Percentiles rank a stretch among this genome's conserved stretches.
Conservation (phyloP, 2,888 invertebrate genomes). For the Syrphus vitripennis region DNA sequence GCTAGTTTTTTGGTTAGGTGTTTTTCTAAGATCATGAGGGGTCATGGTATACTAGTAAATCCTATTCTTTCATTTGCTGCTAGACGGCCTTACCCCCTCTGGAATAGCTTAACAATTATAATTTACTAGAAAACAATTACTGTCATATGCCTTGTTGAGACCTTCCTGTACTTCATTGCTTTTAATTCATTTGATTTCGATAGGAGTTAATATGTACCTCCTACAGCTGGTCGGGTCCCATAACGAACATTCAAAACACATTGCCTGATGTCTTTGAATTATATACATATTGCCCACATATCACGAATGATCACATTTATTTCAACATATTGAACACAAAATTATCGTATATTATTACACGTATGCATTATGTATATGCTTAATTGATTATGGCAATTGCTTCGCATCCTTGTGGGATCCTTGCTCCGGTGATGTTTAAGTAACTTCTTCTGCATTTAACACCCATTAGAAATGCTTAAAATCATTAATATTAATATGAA, state of each 20-base stretch:
- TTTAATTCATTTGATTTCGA: no score
- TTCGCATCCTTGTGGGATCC: conserved; percentile 17
- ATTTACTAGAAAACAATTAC: no score
- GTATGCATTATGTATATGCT: conserved; percentile 10
- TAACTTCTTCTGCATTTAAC: conserved; percentile 45
- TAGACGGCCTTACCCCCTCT: no score
- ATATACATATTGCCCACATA: neutral
- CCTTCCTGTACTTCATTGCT: no score
- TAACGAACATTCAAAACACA: neutral
- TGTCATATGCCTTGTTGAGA: no score
- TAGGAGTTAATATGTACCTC: no score
- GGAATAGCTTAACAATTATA: no score
- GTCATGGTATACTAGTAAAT: no score
- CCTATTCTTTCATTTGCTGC: no score
- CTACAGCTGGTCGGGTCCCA: no score
- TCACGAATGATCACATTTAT: conserved; percentile 1
- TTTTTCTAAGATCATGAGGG: no score
- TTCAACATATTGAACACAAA: conserved; percentile 2
- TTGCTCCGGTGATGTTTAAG: conserved; percentile 1
- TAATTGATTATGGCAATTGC: conserved; percentile 46
- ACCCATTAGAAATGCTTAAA: conserved; percentile 53
- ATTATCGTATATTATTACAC: neutral
- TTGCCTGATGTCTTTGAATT: neutral
- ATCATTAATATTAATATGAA: conserved; percentile 55
- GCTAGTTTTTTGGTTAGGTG: no score